These are phyloP conservation scores for Pyralis farinalis DNA, from an alignment of 2,888 invertebrate species.

Conservation along the genomic window DNA sequence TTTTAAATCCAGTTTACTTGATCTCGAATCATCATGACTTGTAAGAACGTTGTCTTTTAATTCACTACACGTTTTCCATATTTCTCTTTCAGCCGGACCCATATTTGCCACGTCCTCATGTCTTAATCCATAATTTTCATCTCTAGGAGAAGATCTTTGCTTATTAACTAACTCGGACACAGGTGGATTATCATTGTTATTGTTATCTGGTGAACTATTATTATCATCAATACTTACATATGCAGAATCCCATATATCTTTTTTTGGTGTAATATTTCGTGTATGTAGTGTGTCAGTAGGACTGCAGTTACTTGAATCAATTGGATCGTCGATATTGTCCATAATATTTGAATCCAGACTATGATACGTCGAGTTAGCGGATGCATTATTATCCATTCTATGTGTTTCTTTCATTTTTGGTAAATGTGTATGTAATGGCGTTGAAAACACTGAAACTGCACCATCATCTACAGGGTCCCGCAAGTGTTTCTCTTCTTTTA, in stretches of 20 bases:
- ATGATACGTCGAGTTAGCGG: conserved; percentile 44
- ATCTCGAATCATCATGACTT: conserved; percentile 40
- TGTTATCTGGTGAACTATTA: conserved; percentile 64
- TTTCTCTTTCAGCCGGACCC: conserved; percentile 71
- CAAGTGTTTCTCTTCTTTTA: conserved; percentile 9
- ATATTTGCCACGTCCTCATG: conserved; percentile 49
- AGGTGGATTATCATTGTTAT: conserved; percentile 51
- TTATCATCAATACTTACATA: conserved; percentile 78
- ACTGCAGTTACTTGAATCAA: conserved; percentile 34
- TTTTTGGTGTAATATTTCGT: conserved; percentile 48
- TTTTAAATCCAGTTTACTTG: conserved; percentile 47
- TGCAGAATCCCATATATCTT: conserved; percentile 76
- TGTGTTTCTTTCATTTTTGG: conserved; percentile 17
- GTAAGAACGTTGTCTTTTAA: conserved; percentile 36
- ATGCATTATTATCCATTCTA: conserved; percentile 24
- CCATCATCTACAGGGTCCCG: conserved; percentile 18
- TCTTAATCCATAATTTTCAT: conserved; percentile 30
- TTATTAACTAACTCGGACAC: conserved; percentile 42
- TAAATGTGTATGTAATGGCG: conserved; percentile 29
- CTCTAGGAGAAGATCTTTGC: conserved; percentile 38
- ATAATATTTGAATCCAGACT: conserved; percentile 50
- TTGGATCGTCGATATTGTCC: conserved; percentile 38
- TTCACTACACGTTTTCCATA: conserved; percentile 60
- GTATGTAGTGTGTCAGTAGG: conserved; percentile 30
- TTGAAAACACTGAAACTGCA: conserved; percentile 30